A percentile compares a stretch with the other conserved stretches of the same genome.
Conservation (phyloP, 2,888 invertebrate genomes). For the Meganola albula region DNA sequence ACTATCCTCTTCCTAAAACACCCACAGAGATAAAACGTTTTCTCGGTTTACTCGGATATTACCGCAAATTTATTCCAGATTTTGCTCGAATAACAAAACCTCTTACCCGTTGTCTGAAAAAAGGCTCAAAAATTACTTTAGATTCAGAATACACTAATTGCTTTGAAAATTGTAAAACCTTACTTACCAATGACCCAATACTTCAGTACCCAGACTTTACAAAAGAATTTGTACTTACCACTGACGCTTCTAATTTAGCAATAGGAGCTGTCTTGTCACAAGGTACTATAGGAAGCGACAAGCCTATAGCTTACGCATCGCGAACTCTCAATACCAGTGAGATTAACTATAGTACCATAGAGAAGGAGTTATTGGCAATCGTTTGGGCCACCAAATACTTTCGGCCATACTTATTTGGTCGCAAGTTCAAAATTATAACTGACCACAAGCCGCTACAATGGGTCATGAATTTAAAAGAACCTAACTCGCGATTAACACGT, state of each 20-base stretch:
- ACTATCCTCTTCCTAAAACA: not conserved
- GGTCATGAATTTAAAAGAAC: no score
- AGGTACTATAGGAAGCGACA: conserved; percentile 12
- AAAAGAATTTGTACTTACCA: not conserved
- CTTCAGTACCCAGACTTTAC: not conserved
- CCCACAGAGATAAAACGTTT: conserved; percentile 25
- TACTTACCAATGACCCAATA: conserved; percentile 22
- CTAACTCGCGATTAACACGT: conserved; percentile 29
- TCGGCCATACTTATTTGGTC: no score
- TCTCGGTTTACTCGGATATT: conserved; percentile 16
- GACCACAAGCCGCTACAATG: no score
- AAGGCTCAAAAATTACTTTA: not conserved
- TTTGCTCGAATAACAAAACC: not conserved
- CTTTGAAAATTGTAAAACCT: not conserved
- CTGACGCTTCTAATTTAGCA: not conserved
- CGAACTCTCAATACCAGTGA: no score
- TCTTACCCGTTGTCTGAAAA: not conserved
- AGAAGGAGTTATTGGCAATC: no score
- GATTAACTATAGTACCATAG: no score
- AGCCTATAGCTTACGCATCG: conserved; percentile 9
- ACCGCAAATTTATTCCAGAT: not conserved
- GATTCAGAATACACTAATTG: not conserved
- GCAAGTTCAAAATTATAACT: no score
- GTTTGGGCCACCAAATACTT: no score
- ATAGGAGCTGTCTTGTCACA: conserved; percentile 10